phyloP scores from a whole-genome alignment of 2,797 vertebrate genomes.

The Sebastes iracundus region DNA sequence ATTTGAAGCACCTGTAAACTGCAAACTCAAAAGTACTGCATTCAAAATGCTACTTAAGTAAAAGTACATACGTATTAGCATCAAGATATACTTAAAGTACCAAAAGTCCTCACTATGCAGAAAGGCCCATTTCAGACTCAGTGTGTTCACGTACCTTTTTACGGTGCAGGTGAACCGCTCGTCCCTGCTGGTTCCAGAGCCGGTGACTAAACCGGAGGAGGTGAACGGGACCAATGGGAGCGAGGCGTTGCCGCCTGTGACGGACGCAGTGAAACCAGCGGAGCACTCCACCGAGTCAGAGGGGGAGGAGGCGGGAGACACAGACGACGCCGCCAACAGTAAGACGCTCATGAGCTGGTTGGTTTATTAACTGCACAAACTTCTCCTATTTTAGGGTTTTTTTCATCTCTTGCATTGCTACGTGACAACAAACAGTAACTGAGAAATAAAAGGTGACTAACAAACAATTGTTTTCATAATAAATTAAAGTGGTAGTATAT shows the following conservation, averaged over 20 bases:
- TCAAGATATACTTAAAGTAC: background rate
- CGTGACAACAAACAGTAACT: background rate
- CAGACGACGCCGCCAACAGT: constrained; percentile 78
- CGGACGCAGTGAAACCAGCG: constrained; percentile 77
- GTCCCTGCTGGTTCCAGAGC: constrained; percentile 90
- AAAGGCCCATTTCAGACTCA: background rate
- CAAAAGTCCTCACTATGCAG: background rate
- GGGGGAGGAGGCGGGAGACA: constrained; percentile 83
- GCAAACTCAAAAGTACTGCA: background rate
- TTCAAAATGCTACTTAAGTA: background rate
- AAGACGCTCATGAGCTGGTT: background rate
- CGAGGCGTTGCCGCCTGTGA: constrained; percentile 80
- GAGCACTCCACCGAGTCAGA: constrained; percentile 90
- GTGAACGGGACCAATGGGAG: constrained; percentile 84
- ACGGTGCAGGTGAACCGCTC: constrained; percentile 91
- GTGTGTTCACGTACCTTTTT: background rate
- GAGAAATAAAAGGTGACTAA: background rate
- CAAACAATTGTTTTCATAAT: too few species aligned
- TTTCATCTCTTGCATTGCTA: too few species aligned
- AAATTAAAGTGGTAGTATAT: too few species aligned
- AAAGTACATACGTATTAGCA: background rate
- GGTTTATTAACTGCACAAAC: background rate
- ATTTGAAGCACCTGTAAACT: background rate
- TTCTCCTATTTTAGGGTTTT: too few species aligned
- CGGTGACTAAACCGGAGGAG: constrained; percentile 84